Conservation (phyloP, 2,113 vertebrate species). For the Brachyhypopomus gauderio region DNA sequence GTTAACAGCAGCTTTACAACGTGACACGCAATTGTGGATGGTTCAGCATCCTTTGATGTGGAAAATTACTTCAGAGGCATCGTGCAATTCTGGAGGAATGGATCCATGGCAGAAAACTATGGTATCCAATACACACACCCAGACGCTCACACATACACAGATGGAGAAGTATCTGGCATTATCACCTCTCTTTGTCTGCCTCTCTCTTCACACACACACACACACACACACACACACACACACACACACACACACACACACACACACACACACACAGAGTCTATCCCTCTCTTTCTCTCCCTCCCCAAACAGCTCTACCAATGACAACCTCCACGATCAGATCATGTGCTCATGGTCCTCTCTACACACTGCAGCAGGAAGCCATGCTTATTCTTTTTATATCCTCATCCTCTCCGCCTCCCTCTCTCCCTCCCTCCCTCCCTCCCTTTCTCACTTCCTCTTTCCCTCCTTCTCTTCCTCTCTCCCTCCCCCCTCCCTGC, state of each 20-base stretch:
- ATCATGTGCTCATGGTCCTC: constrained; percentile 73
- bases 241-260: neutral
- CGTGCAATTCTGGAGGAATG: constrained; percentile 18
- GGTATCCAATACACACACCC: neutral
- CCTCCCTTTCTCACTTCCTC: neutral
- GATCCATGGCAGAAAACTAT: constrained; percentile 15
- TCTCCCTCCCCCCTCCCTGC: neutral
- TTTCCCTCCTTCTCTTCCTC: neutral
- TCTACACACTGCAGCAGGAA: constrained; percentile 72
- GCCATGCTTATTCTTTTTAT: constrained; percentile 80
- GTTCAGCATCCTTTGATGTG: constrained; percentile 18
- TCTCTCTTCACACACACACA: neutral
- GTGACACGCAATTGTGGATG: neutral
- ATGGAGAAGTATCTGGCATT: too few species aligned
- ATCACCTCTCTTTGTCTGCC: neutral
- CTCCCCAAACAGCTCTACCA: constrained; percentile 59
- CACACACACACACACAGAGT: neutral
- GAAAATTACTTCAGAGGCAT: constrained; percentile 12
- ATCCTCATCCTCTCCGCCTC: constrained; percentile 31
- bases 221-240: neutral
- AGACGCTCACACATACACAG: neutral
- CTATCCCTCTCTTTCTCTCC: neutral
- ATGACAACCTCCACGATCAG: constrained; percentile 65
- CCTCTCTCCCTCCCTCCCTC: constrained; percentile 17
- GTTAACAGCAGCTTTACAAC: neutral